Conservation (phyloP, 2,888 invertebrate genomes). For the Clitarchus hookeri region DNA sequence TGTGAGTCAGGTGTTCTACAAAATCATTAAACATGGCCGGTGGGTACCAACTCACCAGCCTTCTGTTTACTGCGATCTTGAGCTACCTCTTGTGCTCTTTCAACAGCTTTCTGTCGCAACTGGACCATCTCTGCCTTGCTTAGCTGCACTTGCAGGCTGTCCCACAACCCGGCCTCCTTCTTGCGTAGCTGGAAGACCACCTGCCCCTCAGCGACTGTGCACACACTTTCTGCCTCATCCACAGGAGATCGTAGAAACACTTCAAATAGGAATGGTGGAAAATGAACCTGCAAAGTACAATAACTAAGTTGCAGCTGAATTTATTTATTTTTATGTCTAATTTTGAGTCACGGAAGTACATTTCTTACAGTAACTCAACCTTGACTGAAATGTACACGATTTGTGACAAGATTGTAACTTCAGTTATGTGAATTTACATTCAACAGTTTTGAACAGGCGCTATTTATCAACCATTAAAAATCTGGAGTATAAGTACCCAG, state of each 20-base stretch:
- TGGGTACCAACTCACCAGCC: conserved; percentile 45
- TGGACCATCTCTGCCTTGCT: conserved; percentile 62
- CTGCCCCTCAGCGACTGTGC: conserved; percentile 64
- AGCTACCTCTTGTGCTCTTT: conserved; percentile 61
- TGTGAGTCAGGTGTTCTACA: too few relatives aligned
- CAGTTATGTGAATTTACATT: too few relatives aligned
- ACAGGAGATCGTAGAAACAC: conserved; percentile 67
- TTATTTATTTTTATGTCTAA: too few relatives aligned
- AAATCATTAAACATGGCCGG: too few relatives aligned
- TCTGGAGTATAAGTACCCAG: too few relatives aligned
- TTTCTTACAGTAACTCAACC: too few relatives aligned
- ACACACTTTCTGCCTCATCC: conserved; percentile 65
- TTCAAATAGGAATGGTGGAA: conserved; percentile 75
- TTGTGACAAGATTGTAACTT: too few relatives aligned
- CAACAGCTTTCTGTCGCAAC: conserved; percentile 62
- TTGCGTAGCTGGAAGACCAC: conserved; percentile 72
- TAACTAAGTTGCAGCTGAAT: too few relatives aligned
- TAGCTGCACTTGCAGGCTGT: conserved; percentile 60
- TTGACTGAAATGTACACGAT: too few relatives aligned
- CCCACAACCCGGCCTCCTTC: conserved; percentile 61
- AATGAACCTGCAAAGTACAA: conserved; percentile 60
- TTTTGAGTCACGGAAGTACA: too few relatives aligned
- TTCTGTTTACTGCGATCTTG: conserved; percentile 54
- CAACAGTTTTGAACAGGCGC: too few relatives aligned
- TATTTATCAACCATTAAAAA: too few relatives aligned